phyloP scores from a whole-genome alignment of 2,113 vertebrate genomes.

The Pagrus major region DNA sequence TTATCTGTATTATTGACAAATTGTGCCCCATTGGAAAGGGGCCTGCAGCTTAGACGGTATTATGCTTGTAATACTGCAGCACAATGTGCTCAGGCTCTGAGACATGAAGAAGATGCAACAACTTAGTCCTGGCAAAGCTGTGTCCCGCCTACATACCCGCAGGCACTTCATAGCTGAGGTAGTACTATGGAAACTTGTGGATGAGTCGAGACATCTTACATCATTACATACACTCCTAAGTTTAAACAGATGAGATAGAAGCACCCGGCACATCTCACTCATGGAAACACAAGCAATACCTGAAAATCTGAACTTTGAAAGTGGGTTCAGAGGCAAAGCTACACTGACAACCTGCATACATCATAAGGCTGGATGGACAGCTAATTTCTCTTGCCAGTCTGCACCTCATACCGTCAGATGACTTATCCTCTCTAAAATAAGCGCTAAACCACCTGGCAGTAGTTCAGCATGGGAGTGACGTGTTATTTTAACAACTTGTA shows the following conservation, averaged over 20 bases:
- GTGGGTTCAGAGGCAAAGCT: slow-evolving; percentile 24
- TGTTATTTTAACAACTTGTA: slow-evolving; percentile 77
- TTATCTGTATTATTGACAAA: slow-evolving; percentile 12
- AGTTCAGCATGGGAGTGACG: slow-evolving; percentile 55
- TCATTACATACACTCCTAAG: slow-evolving; percentile 15
- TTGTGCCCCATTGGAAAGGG: not conserved
- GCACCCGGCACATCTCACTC: slow-evolving; percentile 2
- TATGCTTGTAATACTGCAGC: not conserved
- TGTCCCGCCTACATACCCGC: not conserved
- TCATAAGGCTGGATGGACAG: slow-evolving; percentile 27
- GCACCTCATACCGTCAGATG: slow-evolving; percentile 33
- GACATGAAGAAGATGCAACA: not conserved
- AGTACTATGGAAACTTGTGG: slow-evolving; percentile 42
- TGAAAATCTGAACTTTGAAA: slow-evolving; percentile 11
- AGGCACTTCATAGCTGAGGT: slow-evolving; percentile 10
- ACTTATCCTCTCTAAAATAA: slow-evolving; percentile 39
- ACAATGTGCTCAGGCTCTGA: slow-evolving; percentile 1
- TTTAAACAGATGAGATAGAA: slow-evolving; percentile 13
- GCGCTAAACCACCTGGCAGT: slow-evolving; percentile 46
- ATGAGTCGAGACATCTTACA: slow-evolving; percentile 38
- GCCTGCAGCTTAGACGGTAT: not conserved
- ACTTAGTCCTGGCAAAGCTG: not conserved
- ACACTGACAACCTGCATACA: slow-evolving; percentile 39
- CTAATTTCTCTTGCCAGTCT: slow-evolving; percentile 7
- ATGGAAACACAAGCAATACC: slow-evolving; percentile 37